Evolutionary conservation across 2,888 invertebrate genomes (phyloP).

Genomic region (Alcis repandata): DNA sequence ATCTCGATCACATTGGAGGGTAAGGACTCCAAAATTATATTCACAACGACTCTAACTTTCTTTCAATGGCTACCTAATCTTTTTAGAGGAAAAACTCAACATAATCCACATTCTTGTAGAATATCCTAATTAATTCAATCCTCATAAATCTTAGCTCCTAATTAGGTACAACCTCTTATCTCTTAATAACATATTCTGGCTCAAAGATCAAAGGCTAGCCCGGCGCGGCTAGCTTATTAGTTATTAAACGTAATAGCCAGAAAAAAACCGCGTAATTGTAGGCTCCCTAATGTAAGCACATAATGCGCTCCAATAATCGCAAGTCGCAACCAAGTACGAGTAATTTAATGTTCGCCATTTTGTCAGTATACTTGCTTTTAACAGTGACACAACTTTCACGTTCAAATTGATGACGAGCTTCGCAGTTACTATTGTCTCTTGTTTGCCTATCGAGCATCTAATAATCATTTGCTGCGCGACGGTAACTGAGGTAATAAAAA

Average conservation of each 20-base stretch:
- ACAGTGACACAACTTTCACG: slow-evolving; percentile 13
- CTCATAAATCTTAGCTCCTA: slow-evolving; percentile 19
- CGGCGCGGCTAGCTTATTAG: slow-evolving; percentile 27
- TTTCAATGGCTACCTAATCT: not conserved
- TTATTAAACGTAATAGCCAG: slow-evolving; percentile 32
- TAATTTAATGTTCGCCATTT: slow-evolving; percentile 49
- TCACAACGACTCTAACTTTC: not conserved
- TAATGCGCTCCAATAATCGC: slow-evolving; percentile 51
- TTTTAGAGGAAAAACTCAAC: not conserved
- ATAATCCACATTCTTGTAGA: not conserved
- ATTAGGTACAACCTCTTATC: slow-evolving; percentile 15
- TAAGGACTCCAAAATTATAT: no score
- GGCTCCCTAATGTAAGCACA: slow-evolving; percentile 45
- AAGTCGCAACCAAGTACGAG: slow-evolving; percentile 45
- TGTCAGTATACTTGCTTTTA: slow-evolving; percentile 15
- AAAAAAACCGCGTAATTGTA: slow-evolving; percentile 41
- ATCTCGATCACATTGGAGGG: no score
- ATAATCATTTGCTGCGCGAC: no score
- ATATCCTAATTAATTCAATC: slow-evolving; percentile 13
- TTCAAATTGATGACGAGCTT: not conserved
- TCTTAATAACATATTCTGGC: slow-evolving; percentile 16
- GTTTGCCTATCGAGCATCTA: no score
- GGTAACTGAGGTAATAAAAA: no score
- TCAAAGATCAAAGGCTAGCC: slow-evolving; percentile 30
- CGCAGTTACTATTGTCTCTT: no score